Percentiles rank a stretch among this genome's conserved stretches.
Evolutionary conservation across 53 echinoderm and acorn worm species (phyloP).

Genomic region (Crossaster papposus): DNA sequence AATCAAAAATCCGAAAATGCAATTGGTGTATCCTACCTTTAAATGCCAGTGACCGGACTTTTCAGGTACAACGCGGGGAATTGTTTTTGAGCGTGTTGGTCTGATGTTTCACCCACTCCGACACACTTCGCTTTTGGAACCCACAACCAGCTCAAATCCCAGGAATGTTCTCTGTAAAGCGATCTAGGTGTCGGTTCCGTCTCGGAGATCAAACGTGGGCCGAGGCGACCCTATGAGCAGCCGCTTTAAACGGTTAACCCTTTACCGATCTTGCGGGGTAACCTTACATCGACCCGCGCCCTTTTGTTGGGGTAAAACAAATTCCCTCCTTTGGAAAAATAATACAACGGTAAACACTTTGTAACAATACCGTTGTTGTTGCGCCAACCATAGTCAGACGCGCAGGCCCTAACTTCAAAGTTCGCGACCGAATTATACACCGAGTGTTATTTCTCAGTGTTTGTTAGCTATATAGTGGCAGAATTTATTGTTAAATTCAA

Average conservation of each 20-base stretch:
- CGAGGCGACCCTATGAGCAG: background rate
- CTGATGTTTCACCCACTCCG: background rate
- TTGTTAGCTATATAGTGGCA: too few relatives aligned
- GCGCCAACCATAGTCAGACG: background rate
- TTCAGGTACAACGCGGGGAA: background rate
- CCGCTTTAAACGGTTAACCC: background rate
- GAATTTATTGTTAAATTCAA: too few relatives aligned
- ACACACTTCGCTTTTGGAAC: background rate
- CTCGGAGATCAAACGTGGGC: conserved; percentile 26
- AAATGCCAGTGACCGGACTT: too few relatives aligned
- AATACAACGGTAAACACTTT: background rate
- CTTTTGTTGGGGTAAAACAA: conserved; percentile 6
- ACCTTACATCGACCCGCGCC: background rate
- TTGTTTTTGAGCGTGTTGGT: background rate
- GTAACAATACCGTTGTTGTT: conserved; percentile 27
- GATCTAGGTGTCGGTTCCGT: background rate
- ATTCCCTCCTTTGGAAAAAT: conserved; percentile 4
- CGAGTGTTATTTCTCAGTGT: too few relatives aligned
- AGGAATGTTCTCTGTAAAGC: conserved; percentile 3
- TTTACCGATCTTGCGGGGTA: background rate
- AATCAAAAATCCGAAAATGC: too few relatives aligned
- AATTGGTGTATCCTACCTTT: too few relatives aligned
- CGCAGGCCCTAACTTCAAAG: background rate
- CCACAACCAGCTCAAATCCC: background rate
- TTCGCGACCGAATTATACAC: background rate